Evolutionary conservation across 2,888 invertebrate species (phyloP).

Genomic region (Halictus quadricinctus): DNA sequence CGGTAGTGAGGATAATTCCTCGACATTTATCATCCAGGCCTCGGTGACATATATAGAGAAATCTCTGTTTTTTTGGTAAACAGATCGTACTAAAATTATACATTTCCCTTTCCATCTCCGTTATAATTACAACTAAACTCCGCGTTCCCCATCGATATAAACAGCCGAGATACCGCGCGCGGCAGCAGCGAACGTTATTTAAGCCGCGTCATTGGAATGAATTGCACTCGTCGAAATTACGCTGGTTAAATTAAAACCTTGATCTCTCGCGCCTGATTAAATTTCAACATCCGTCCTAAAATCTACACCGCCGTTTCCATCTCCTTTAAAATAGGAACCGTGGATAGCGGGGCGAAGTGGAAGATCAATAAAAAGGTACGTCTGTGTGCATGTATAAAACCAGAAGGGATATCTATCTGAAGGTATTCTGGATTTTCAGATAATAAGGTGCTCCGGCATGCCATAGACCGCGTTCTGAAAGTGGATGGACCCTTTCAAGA

Average conservation of each 20-base stretch:
- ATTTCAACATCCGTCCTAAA: conserved; percentile 34
- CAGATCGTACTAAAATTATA: background rate
- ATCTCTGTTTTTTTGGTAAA: background rate
- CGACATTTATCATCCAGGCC: too few species aligned
- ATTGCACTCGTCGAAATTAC: conserved; percentile 11
- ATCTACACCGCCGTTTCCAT: background rate
- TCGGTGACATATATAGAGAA: background rate
- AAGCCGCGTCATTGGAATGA: background rate
- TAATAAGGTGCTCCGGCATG: conserved; percentile 70
- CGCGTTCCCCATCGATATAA: background rate
- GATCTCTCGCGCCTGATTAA: conserved; percentile 12
- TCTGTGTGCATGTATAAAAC: conserved; percentile 45
- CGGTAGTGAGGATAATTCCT: too few species aligned
- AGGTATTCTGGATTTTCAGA: conserved; percentile 63
- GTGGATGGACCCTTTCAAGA: conserved; percentile 69
- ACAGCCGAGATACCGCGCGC: background rate
- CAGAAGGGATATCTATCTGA: conserved; percentile 45
- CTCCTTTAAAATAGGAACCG: conserved; percentile 6
- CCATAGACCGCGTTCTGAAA: conserved; percentile 62
- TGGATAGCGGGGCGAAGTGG: conserved; percentile 25
- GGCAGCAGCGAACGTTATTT: background rate
- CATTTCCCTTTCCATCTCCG: background rate
- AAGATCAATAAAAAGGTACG: conserved; percentile 59
- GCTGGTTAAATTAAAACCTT: conserved; percentile 5
- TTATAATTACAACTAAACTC: background rate